Evolutionary conservation across 2,888 invertebrate species (phyloP).

Genomic region (Rugalucina vietnamica): DNA sequence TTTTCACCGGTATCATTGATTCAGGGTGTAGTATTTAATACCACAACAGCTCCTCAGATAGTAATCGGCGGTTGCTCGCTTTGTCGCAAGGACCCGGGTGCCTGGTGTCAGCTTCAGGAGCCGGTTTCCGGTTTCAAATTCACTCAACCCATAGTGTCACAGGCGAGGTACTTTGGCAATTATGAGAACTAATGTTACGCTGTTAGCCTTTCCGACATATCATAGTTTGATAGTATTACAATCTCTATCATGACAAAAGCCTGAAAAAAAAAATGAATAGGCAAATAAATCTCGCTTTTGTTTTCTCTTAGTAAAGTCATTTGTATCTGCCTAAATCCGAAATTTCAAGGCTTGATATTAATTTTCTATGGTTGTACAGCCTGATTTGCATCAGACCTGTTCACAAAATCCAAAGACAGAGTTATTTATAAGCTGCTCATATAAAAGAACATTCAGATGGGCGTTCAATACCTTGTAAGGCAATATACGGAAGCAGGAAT

Average conservation of each 20-base stretch:
- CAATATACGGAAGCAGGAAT: background rate
- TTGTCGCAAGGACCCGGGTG: background rate
- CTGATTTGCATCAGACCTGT: too few species aligned
- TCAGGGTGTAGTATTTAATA: background rate
- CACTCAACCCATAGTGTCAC: background rate
- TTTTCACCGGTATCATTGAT: constrained; percentile 1
- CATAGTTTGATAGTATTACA: background rate
- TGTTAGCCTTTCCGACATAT: background rate
- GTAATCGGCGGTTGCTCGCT: background rate
- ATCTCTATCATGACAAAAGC: too few species aligned
- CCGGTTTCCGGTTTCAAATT: background rate
- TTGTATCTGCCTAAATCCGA: too few species aligned
- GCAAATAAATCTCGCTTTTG: too few species aligned
- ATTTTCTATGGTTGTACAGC: too few species aligned
- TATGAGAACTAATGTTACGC: background rate
- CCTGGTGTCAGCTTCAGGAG: background rate
- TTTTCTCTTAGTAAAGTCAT: too few species aligned
- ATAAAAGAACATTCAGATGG: background rate
- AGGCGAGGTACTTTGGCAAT: background rate
- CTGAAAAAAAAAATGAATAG: too few species aligned
- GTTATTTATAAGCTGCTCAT: too few species aligned
- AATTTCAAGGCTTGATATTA: too few species aligned
- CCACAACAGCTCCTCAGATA: background rate
- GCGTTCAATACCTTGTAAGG: background rate
- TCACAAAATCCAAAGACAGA: too few species aligned